Evolutionary conservation across 2,113 vertebrate species (phyloP).

Genomic region (Vicugna pacos): DNA sequence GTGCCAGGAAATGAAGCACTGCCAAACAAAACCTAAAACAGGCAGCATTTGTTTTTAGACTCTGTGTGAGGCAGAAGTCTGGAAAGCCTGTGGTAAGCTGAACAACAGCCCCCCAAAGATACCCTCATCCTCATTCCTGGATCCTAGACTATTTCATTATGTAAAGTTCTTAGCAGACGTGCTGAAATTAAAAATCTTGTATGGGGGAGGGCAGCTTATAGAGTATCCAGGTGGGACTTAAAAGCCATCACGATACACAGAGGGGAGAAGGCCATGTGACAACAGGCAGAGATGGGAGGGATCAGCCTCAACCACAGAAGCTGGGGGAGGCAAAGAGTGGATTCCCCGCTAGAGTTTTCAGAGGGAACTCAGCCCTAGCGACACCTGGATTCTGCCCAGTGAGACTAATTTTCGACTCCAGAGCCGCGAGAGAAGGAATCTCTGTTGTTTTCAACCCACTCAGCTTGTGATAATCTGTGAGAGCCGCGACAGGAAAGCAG

Average conservation of each 20-base stretch:
- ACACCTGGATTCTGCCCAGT: not conserved
- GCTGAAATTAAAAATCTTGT: not conserved
- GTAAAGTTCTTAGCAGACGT: not conserved
- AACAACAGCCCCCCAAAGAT: not conserved
- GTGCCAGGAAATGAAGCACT: not conserved
- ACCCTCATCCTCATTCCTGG: not conserved
- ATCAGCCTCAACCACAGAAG: not conserved
- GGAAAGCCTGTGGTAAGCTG: not conserved
- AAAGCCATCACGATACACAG: not conserved
- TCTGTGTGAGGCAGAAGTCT: not conserved
- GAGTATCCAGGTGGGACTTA: not conserved
- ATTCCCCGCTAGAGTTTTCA: not conserved
- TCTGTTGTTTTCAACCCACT: not conserved
- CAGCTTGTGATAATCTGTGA: not conserved
- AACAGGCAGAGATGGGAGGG: not conserved
- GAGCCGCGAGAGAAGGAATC: not conserved
- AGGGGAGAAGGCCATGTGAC: not conserved
- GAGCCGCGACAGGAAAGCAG: not conserved
- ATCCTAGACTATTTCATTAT: not conserved
- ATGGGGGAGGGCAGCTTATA: not conserved
- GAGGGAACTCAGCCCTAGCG: accelerated
- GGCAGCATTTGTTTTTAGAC: not conserved
- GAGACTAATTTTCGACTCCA: not conserved
- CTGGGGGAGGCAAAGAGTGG: not conserved
- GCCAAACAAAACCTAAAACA: not conserved